Percentiles rank a stretch among this genome's conserved stretches.
These are phyloP conservation scores for Paralichthys olivaceus DNA, from an alignment of 2,113 vertebrate species.

Conservation along the genomic window DNA sequence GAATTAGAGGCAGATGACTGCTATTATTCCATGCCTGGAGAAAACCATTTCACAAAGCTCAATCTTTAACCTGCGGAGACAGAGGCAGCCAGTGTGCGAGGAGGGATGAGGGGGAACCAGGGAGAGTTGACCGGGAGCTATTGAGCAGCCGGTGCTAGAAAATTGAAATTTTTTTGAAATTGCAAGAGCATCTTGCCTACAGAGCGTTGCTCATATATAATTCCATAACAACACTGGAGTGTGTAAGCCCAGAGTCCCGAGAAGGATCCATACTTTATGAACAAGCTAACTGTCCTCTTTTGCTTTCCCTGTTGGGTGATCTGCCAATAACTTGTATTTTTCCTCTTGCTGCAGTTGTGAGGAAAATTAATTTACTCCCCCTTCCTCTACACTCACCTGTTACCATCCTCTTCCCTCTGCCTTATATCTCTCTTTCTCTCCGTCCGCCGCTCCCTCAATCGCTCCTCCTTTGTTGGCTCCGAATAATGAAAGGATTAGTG, in stretches of 20 bases:
- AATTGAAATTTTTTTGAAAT: conserved; percentile 61
- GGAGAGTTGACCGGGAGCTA: conserved; percentile 41
- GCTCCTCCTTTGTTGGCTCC: conserved; percentile 73
- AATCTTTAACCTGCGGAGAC: conserved; percentile 59
- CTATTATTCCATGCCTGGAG: conserved; percentile 67
- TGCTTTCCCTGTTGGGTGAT: conserved; percentile 9
- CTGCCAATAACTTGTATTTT: conserved; percentile 11
- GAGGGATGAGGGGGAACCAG: background rate
- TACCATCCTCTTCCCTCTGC: conserved; percentile 37
- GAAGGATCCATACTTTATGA: conserved; percentile 54
- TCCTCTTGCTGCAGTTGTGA: background rate
- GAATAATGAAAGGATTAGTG: conserved; percentile 77
- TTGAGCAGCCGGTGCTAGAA: conserved; percentile 43
- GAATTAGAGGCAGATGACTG: conserved; percentile 74
- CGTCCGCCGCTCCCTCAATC: conserved; percentile 44
- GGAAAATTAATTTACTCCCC: conserved; percentile 30
- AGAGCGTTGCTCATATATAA: conserved; percentile 42
- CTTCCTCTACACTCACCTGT: conserved; percentile 47
- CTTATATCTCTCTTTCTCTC: conserved; percentile 54
- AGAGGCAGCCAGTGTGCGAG: conserved; percentile 23
- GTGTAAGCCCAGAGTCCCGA: conserved; percentile 33
- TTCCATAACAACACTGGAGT: conserved; percentile 33
- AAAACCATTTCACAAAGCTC: conserved; percentile 68
- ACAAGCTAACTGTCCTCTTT: conserved; percentile 41
- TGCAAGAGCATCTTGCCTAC: conserved; percentile 50